Evolutionary conservation across 2,888 invertebrate species (phyloP).

Genomic region (Amblyteles armatorius): DNA sequence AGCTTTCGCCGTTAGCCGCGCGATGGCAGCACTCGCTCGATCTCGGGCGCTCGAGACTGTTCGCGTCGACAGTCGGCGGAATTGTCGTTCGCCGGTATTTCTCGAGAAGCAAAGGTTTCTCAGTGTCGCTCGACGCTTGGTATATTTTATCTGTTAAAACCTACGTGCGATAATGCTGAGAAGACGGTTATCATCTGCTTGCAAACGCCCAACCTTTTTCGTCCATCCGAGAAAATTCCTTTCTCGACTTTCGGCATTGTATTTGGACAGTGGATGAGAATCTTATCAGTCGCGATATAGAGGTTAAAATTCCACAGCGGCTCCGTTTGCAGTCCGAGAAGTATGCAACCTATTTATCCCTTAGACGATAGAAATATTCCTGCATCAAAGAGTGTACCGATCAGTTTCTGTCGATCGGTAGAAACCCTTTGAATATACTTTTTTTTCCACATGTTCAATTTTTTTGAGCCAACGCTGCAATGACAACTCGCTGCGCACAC

Average conservation of each 20-base stretch:
- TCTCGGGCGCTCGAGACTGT: conserved; percentile 2
- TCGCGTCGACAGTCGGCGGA: conserved; percentile 1
- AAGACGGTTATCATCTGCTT: neutral
- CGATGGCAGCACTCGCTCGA: conserved; percentile 12
- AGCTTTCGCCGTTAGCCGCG: conserved; percentile 14
- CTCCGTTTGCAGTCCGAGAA: conserved; percentile 6
- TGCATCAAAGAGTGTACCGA: neutral
- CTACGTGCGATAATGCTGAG: conserved; percentile 8
- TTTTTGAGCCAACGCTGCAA: neutral
- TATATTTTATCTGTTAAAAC: neutral
- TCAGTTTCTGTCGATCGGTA: neutral
- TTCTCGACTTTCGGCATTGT: neutral
- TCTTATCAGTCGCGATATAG: conserved; percentile 8
- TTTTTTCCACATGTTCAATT: neutral
- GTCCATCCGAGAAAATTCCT: neutral
- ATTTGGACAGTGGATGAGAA: neutral
- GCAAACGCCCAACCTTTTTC: neutral
- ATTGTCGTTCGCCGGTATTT: conserved; percentile 29
- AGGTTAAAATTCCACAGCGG: neutral
- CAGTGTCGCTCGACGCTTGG: conserved; percentile 7
- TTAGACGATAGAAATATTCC: neutral
- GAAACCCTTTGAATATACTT: neutral
- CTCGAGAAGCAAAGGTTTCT: neutral
- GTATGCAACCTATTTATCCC: neutral
- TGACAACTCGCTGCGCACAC: neutral